Conservation (phyloP, 1,140 invertebrate species). For the Drosophila watanabei region DNA sequence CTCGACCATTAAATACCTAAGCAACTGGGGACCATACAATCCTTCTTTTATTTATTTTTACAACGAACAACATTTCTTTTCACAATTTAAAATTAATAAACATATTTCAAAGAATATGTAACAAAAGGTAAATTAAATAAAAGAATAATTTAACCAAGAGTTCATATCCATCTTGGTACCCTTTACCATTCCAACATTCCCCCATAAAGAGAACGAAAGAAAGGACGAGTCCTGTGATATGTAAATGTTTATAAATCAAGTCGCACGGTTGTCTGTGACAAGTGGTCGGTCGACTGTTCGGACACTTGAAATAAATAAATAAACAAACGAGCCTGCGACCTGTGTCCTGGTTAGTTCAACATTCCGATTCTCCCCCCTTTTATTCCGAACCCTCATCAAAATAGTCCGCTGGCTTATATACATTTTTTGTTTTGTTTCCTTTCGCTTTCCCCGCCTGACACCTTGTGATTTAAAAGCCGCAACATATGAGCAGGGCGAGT, state of each 20-base stretch:
- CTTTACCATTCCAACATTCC: not conserved
- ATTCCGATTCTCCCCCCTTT: constrained; percentile 21
- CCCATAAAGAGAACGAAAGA: not conserved
- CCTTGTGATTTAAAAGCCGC: constrained; percentile 81
- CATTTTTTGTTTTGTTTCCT: constrained; percentile 4
- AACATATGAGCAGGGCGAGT: constrained; percentile 57
- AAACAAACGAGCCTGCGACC: constrained; percentile 56
- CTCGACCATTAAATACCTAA: not conserved
- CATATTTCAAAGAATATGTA: no score
- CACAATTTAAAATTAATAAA: no score
- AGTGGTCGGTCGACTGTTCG: constrained; percentile 70
- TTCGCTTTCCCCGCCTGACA: constrained; percentile 54
- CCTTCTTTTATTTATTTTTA: no score
- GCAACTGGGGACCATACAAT: no score
- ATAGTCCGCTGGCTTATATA: constrained; percentile 22
- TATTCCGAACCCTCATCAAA: constrained; percentile 66
- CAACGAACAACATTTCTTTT: no score
- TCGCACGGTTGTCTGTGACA: constrained; percentile 69
- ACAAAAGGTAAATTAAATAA: not conserved
- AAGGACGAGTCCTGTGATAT: constrained; percentile 47
- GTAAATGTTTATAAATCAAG: constrained; percentile 82
- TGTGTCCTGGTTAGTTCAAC: constrained; percentile 48
- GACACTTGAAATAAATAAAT: constrained; percentile 78
- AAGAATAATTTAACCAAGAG: not conserved
- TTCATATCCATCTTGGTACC: no score